Evolutionary conservation across 2,113 vertebrate species (phyloP).

Genomic region (Brienomyrus brachyistius): DNA sequence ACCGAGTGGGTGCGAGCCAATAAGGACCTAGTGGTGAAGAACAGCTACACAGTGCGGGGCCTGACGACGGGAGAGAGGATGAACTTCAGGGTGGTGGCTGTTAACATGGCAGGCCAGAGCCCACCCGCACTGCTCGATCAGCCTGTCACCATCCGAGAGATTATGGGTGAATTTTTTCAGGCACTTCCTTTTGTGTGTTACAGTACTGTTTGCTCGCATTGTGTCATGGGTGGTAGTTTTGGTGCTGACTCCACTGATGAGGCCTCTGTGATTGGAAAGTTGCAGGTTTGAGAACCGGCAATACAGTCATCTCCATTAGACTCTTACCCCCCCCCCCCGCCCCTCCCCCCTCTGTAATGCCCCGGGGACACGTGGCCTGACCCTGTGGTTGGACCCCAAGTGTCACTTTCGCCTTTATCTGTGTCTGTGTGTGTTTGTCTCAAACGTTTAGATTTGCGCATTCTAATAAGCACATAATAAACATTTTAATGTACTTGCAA

Average conservation of each 20-base stretch:
- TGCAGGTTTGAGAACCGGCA: background rate
- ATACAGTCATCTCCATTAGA: background rate
- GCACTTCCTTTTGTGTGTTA: background rate
- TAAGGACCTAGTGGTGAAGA: conserved; percentile 66
- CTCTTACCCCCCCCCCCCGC: background rate
- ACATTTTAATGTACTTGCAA: background rate
- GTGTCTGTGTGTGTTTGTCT: background rate
- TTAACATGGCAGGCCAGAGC: conserved; percentile 77
- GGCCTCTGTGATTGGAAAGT: background rate
- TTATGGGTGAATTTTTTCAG: conserved; percentile 63
- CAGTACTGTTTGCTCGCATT: background rate
- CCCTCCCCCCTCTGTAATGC: no score
- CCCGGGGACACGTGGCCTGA: background rate
- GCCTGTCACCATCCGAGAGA: conserved; percentile 78
- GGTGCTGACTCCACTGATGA: background rate
- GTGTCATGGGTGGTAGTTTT: background rate
- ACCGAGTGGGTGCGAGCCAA: conserved; percentile 73
- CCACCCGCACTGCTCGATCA: conserved; percentile 60
- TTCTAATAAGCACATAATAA: background rate
- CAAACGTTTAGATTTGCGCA: background rate
- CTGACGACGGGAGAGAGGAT: conserved; percentile 77
- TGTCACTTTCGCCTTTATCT: background rate
- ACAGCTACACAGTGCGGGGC: conserved; percentile 64
- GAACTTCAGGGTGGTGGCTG: conserved; percentile 70
- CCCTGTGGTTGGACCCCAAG: background rate